Evolutionary conservation across 2,888 invertebrate species (phyloP), one percentile per base, ranked within the genome.

Genomic region (Luffia ferchaultella): DNA sequence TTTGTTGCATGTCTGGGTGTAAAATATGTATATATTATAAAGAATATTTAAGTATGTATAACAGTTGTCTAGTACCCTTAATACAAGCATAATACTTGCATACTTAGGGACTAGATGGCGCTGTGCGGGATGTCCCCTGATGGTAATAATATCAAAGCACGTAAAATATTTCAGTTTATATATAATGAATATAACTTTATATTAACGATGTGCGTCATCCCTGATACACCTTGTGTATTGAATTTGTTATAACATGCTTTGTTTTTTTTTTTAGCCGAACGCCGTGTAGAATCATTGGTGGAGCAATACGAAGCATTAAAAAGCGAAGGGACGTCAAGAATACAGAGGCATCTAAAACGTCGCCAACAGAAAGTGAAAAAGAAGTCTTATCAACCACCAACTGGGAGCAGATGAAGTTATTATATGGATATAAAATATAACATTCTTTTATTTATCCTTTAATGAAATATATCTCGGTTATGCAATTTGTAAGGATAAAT

Each of bases 301-400:
- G 87, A 89, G 40, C 91, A 95, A 66, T 96, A 91, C 64, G 92
- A 93, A 56, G 89, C 91, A 47, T 68, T 96, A 46, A 95, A 95
- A 70, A 75, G 72, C 45, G 87, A 89, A 60, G 87, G 89, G 48
- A 79, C 87, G 0, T 93, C 94, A 9, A 90, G 90, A 61, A 70
- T 96, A 1, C 89, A 91, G 57, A 90, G 94, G 57, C 95, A 96
- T 64, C 87, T 96, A 57, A 90, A 91, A 61, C 90, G 93, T 55
- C 86, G 93, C 51, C 87, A 92, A 17, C 95, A 94, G 67, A 95
- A 93, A 69, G 86, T 90, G 53, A 84, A 87, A 53, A 82, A 82
- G 55, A 68, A 70, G 2, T 80, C 78, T 0, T 63, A 72, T 51
- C 70, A 57, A 53, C 75, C 70, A 1, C 78, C 80, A 3, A 67